Evolutionary conservation across 2,797 vertebrate genomes (phyloP), one percentile per base, ranked within the genome.

Genomic region (Rhabdomys pumilio): DNA sequence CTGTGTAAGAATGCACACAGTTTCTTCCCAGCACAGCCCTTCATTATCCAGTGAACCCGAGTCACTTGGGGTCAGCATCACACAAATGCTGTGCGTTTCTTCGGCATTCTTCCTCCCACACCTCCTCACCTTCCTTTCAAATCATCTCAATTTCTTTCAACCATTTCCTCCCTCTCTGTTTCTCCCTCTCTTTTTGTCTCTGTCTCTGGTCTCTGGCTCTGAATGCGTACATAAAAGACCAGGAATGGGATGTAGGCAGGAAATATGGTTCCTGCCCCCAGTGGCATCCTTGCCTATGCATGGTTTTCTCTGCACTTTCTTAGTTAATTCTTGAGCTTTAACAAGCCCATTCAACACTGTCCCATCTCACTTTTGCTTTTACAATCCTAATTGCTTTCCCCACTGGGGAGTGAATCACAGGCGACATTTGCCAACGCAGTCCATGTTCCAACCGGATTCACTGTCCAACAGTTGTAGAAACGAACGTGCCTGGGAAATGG

Each of bases 391-490:
- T 57, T 55, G 47, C 59, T 34, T 91, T 89, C 87, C n/a, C 20
- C 88, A 69, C 91, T 89, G 55, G 22, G 75, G 26, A 50, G 73
- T 44, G 87, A 94, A 90, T 81, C 89, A 82, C 57, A 76, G 77
- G 47, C 19, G 57, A 44, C 20, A 26, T 10, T 88, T 87, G 73
- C 72, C 80, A 53, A 22, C 14, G 65, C 19, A 65, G 29, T 19
- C 59, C 76, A 67, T 24, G 22, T 57, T 87, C 72, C 12, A 15
- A 3, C 8, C 61, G 26, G 81, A 88, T 89, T 94, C 67, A 38
- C 26, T 34, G 1, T 44, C 55, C 65, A 73, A 67, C 55, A 92
- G 44, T 84, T 90, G 75, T 53, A 67, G 77, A 94, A 90, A 84
- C 75, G 53, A 67, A 38, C 57, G 26, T 53, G 67, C 61, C 73